phyloP scores from a whole-genome alignment of 1,140 invertebrate genomes.

The Cotesia glomerata region DNA sequence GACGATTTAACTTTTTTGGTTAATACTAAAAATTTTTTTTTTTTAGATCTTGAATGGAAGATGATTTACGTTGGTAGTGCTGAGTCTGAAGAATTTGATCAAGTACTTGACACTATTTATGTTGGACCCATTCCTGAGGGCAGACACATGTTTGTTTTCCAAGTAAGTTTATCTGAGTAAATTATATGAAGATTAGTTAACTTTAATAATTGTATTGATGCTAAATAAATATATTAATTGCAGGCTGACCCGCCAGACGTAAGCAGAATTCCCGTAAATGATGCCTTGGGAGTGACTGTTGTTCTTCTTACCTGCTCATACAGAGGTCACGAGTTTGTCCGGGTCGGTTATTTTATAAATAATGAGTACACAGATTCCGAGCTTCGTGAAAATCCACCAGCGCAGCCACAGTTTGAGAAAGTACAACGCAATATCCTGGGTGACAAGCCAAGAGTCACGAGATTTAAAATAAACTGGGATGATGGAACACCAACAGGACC shows the following conservation, averaged over 20 bases:
- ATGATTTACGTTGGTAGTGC: constrained; percentile 99
- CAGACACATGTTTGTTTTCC: constrained; percentile 96
- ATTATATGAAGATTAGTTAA: background rate
- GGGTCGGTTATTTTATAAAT: constrained; percentile 98
- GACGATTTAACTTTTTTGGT: background rate
- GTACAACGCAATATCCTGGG: constrained; percentile 93
- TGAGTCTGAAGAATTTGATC: constrained; percentile 96
- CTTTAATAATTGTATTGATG: background rate
- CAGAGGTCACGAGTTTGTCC: constrained; percentile 89
- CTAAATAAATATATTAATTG: no score
- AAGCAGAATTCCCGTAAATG: constrained; percentile 89
- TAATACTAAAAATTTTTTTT: constrained; percentile 14
- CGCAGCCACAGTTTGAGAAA: constrained; percentile 91
- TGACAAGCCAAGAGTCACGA: constrained; percentile 91
- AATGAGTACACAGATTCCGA: constrained; percentile 96
- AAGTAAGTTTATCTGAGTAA: constrained; percentile 65
- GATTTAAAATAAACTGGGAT: constrained; percentile 98
- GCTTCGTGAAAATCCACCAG: constrained; percentile 92
- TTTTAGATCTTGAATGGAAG: constrained; percentile 96
- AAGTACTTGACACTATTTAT: constrained; percentile 93
- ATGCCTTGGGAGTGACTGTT: constrained; percentile 96
- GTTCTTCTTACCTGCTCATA: constrained; percentile 96
- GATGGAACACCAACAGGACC: constrained; percentile 65
- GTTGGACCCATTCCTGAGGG: constrained; percentile 98
- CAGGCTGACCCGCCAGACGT: constrained; percentile 95